Percentiles rank a stretch among this genome's conserved stretches.
Conservation (phyloP, 2,113 vertebrate species). For the Microcebus jonahi region DNA sequence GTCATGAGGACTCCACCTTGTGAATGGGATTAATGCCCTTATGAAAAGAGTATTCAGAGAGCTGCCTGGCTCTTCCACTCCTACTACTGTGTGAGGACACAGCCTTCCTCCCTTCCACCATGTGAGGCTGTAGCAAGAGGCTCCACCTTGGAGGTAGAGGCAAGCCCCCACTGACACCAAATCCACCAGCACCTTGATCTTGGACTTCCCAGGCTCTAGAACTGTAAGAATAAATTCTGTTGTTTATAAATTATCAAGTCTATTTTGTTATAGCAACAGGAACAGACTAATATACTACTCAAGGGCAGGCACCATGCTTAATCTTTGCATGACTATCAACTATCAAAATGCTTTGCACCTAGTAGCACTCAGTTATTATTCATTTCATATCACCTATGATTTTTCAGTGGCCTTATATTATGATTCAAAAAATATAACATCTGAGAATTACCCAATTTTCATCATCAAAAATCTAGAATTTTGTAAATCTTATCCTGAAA, state of each 20-base stretch:
- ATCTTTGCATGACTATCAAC: neutral
- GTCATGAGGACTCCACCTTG: neutral
- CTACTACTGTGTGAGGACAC: neutral
- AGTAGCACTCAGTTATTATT: neutral
- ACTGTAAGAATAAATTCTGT: neutral
- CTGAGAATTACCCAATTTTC: neutral
- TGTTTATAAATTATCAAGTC: neutral
- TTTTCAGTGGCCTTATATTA: neutral
- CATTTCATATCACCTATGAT: neutral
- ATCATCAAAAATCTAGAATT: neutral
- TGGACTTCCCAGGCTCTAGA: neutral
- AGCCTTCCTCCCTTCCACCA: neutral
- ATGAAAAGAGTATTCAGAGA: neutral
- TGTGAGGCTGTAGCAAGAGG: neutral
- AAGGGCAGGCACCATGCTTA: neutral
- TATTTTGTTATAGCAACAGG: neutral
- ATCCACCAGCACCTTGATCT: neutral
- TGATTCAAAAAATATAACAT: neutral
- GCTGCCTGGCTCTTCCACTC: neutral
- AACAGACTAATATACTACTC: neutral
- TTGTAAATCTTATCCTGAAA: neutral
- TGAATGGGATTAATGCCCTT: neutral
- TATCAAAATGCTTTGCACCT: neutral
- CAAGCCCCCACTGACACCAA: neutral
- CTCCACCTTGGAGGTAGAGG: neutral